Percentiles rank a stretch among this genome's conserved stretches.
These are phyloP conservation scores for Intellagama lesueurii DNA, from an alignment of 2,797 vertebrate species.

Conservation along the genomic window DNA sequence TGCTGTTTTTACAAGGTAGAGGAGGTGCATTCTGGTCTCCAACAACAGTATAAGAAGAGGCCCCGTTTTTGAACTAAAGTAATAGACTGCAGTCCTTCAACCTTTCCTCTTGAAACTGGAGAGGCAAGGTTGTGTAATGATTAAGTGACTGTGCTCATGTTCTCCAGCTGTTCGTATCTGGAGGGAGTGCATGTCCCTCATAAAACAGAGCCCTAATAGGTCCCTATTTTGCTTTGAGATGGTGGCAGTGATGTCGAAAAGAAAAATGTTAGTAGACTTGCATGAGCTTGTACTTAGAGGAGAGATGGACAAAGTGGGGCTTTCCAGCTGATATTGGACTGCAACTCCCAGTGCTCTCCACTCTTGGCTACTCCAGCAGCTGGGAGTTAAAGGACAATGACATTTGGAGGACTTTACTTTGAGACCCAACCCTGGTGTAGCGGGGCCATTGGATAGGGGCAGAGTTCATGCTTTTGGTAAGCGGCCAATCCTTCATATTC, in stretches of 20 bases:
- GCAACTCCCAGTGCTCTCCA: too few species aligned
- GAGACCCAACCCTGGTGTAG: not conserved
- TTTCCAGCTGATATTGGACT: too few species aligned
- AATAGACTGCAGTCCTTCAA: not conserved
- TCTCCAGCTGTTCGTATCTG: not conserved
- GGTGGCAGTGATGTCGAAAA: too few species aligned
- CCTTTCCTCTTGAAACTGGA: not conserved
- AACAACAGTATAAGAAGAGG: not conserved
- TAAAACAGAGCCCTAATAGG: not conserved
- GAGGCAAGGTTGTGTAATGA: not conserved
- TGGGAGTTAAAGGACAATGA: too few species aligned
- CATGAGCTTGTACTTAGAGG: too few species aligned
- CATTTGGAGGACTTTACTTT: too few species aligned
- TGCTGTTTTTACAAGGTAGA: slow-evolving; percentile 29
- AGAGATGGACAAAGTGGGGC: too few species aligned
- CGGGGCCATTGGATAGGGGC: not conserved
- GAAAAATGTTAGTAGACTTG: too few species aligned
- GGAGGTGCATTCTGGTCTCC: not conserved
- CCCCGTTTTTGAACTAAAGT: not conserved
- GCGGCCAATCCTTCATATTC: not conserved
- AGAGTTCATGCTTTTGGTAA: not conserved
- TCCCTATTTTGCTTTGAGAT: not conserved
- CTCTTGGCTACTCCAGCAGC: too few species aligned
- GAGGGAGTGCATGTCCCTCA: not conserved
- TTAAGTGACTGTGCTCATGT: not conserved